Percentiles rank a stretch among this genome's conserved stretches.
Conservation (phyloP, 2,113 vertebrate genomes). For the Pyxicephalus adspersus region DNA sequence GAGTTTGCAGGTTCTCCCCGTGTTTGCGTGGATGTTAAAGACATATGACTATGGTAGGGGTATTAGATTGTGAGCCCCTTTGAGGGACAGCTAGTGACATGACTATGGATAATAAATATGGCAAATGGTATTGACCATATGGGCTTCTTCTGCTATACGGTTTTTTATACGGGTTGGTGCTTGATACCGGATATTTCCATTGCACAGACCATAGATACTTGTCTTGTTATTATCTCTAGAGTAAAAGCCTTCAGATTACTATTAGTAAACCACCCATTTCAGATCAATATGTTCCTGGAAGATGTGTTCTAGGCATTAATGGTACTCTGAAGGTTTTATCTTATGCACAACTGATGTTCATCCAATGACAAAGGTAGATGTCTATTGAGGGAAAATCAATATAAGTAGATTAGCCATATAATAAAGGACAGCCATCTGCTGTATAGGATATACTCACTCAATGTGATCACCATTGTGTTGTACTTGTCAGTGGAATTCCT, state of each 20-base stretch:
- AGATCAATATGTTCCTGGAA: slow-evolving; percentile 4
- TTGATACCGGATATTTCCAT: too few species aligned
- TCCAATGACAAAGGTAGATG: neutral
- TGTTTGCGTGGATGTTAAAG: too few species aligned
- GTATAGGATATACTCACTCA: neutral
- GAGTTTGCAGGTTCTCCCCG: too few species aligned
- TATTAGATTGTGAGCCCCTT: too few species aligned
- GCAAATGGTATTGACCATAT: too few species aligned
- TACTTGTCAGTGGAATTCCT: neutral
- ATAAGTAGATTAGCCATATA: neutral
- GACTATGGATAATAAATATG: too few species aligned
- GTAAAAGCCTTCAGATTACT: neutral
- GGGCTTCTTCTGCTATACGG: too few species aligned
- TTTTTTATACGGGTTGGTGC: too few species aligned
- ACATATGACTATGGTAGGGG: too few species aligned
- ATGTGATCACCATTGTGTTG: neutral
- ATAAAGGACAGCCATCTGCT: neutral
- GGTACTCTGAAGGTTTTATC: neutral
- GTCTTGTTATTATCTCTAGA: too few species aligned
- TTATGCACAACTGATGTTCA: slow-evolving; percentile 10
- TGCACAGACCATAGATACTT: too few species aligned
- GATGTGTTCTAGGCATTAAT: neutral
- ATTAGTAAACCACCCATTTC: neutral
- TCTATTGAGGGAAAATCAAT: slow-evolving; percentile 5
- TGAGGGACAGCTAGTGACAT: too few species aligned